phyloP scores from a whole-genome alignment of 2,113 vertebrate genomes.

The Takifugu bimaculatus region DNA sequence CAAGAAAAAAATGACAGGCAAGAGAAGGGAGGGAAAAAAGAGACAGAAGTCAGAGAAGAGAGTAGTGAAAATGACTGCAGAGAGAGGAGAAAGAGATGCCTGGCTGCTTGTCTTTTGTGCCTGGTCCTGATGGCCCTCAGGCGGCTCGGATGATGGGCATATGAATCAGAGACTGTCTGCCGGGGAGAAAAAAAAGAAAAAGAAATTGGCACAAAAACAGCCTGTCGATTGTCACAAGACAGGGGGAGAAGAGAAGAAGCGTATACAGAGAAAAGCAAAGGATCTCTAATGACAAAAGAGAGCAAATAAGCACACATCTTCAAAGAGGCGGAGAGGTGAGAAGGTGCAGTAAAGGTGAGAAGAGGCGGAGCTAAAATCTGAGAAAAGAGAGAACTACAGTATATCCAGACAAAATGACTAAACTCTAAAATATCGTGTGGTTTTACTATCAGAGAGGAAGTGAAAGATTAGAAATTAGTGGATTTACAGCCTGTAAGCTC shows the following conservation, averaged over 20 bases:
- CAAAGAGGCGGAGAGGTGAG: background rate
- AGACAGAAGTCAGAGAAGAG: constrained; percentile 31
- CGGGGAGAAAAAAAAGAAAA: constrained; percentile 21
- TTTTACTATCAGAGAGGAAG: too few relatives aligned
- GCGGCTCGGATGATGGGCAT: constrained; percentile 57
- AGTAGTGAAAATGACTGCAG: constrained; percentile 36
- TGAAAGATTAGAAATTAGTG: too few relatives aligned
- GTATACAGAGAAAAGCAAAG: constrained; percentile 10
- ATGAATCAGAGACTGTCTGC: constrained; percentile 63
- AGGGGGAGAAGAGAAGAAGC: background rate
- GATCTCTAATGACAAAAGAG: background rate
- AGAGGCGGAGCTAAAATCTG: background rate
- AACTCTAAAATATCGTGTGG: too few relatives aligned
- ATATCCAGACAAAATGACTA: background rate
- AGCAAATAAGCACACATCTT: constrained; percentile 30
- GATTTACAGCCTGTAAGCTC: too few relatives aligned
- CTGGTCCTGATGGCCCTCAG: constrained; percentile 41
- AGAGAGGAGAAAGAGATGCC: constrained; percentile 47
- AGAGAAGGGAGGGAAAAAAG: constrained; percentile 21
- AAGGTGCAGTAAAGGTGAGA: background rate
- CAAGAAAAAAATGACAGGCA: constrained; percentile 15
- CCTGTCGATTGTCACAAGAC: constrained; percentile 27
- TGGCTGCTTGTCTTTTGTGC: constrained; percentile 62
- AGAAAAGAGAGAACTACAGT: too few relatives aligned
- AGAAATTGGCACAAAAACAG: constrained; percentile 10